phyloP scores from a whole-genome alignment of 2,113 vertebrate genomes.

The Sinocyclocheilus maitianheensis region DNA sequence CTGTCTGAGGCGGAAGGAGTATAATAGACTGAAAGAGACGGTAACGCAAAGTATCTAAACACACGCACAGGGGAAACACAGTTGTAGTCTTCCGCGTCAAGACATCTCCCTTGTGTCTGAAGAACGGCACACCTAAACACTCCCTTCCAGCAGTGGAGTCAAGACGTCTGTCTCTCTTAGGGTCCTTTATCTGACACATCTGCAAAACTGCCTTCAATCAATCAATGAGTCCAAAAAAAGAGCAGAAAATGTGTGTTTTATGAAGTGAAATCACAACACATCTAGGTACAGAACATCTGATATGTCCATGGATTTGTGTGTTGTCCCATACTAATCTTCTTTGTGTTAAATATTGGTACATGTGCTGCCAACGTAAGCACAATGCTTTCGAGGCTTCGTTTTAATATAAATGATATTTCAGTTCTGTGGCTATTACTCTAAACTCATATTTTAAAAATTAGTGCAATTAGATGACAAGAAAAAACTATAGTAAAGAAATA shows the following conservation, averaged over 20 bases:
- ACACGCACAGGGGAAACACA: conserved; percentile 40
- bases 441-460: not conserved
- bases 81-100: conserved; percentile 27
- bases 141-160: conserved; percentile 30
- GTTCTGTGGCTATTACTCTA: not conserved
- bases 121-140: conserved; percentile 40
- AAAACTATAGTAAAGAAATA: not conserved
- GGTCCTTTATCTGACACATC: not conserved
- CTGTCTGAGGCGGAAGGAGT: conserved; percentile 48
- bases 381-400: not conserved
- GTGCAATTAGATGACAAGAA: not conserved
- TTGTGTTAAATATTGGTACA: not conserved
- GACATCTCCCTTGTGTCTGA: conserved; percentile 29
- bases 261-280: not conserved
- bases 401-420: not conserved
- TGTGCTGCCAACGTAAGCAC: not conserved
- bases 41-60: conserved; percentile 47
- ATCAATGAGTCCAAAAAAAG: not conserved
- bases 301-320: conserved; percentile 11
- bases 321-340: not conserved
- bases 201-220: not conserved
- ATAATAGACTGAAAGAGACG: conserved; percentile 49
- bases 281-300: not conserved
- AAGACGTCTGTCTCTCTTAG: not conserved
- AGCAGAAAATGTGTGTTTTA: not conserved